Evolutionary conservation across 2,888 invertebrate species (phyloP).

Genomic region (Orthonychiurus folsomi): DNA sequence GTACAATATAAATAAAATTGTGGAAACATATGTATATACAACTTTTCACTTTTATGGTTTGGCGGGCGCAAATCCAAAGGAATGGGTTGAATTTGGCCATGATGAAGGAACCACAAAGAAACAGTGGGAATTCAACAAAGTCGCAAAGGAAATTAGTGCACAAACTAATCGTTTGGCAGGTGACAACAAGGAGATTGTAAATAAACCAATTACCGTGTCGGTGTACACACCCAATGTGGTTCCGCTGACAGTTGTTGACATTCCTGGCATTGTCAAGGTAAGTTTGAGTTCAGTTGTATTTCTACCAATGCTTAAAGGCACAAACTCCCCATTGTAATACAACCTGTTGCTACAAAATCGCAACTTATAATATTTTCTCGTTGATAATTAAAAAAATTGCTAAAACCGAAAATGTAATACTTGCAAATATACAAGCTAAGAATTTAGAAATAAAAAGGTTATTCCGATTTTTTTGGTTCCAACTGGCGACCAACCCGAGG

Average conservation of each 20-base stretch:
- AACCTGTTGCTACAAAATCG: too few relatives aligned
- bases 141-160: not conserved
- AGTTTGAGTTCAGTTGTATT: not conserved
- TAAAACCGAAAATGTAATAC: too few relatives aligned
- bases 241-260: conserved; percentile 77
- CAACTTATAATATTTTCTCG: too few relatives aligned
- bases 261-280: conserved; percentile 89
- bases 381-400: too few relatives aligned
- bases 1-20: not conserved
- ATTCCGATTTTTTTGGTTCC: too few relatives aligned
- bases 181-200: not conserved
- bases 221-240: conserved; percentile 50
- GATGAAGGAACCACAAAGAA: not conserved
- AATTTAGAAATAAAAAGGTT: too few relatives aligned
- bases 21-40: not conserved
- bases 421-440: too few relatives aligned
- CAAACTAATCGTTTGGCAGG: not conserved
- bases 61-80: too few relatives aligned
- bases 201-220: not conserved
- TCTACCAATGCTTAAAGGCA: too few relatives aligned
- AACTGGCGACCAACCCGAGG: conserved; percentile 96
- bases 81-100: conserved; percentile 3
- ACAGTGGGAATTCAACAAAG: not conserved
- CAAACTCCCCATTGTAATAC: too few relatives aligned
- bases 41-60: not conserved